Conservation (phyloP, 2,888 invertebrate species). For the Cheilosia urbana region DNA sequence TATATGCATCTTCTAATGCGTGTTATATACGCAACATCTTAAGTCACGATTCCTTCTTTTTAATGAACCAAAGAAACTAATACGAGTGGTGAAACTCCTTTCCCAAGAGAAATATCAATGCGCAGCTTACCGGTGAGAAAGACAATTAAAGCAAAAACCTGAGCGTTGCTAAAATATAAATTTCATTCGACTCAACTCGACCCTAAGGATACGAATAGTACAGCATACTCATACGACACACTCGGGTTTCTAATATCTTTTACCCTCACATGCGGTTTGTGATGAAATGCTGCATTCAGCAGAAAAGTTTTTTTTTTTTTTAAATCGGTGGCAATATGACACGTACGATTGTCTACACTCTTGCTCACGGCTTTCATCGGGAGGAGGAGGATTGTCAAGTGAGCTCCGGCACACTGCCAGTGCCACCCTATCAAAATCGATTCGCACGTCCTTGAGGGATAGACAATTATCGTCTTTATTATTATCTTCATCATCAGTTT, state of each 20-base stretch:
- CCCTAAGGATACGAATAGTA: neutral
- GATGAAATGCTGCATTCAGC: conserved; percentile 41
- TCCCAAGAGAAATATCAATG: conserved; percentile 6
- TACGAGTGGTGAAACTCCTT: neutral
- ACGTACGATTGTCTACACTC: conserved; percentile 42
- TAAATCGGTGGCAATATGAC: conserved; percentile 26
- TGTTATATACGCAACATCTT: neutral
- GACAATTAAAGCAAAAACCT: conserved; percentile 11
- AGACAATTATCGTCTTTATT: conserved; percentile 61
- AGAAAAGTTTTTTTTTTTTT: conserved; percentile 9
- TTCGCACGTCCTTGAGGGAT: conserved; percentile 58
- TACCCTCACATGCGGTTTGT: conserved; percentile 15
- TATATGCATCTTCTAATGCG: too few relatives aligned
- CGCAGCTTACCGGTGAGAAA: neutral
- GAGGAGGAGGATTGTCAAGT: neutral
- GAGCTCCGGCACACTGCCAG: neutral
- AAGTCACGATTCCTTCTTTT: neutral
- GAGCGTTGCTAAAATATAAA: neutral
- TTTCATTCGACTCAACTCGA: conserved; percentile 6
- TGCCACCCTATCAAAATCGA: conserved; percentile 36
- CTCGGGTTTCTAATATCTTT: conserved; percentile 19
- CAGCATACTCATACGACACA: neutral
- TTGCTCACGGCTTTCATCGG: conserved; percentile 18
- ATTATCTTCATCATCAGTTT: conserved; percentile 52
- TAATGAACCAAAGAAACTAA: neutral